Evolutionary conservation across 2,113 vertebrate species (phyloP), one percentile per base, ranked within the genome.

Genomic region (Zapornia atra): DNA sequence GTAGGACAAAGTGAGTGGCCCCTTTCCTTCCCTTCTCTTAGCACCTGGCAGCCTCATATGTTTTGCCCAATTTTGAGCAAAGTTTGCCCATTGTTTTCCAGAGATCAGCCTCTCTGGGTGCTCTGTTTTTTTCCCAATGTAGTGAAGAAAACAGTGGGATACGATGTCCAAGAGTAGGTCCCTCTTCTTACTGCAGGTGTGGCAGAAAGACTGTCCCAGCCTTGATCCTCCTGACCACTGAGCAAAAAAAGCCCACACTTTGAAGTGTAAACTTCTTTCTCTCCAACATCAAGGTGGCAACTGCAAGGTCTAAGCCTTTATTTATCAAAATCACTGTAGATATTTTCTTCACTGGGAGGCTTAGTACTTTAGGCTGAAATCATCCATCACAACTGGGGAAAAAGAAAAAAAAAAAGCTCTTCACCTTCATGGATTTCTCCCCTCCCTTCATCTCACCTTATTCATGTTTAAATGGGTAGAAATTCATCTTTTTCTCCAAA

Each of bases 401-500:
- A 86, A n/a, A 54, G 13, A 53, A 60, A 22, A 80, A 82, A 54
- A 78, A 92, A 87, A 54, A 20, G 26, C 31, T 69, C 88, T 95
- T 96, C 94, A 92, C 92, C 87, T 95, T 96, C 94, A 86, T 93
- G 94, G 85, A 92, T 96, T 86, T 70, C 9, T n/a, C 44, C 26
- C 22, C 65, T 68, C 65, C 79, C 71, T 88, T 92, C 69, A 38
- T 92, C 68, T 92, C 88, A 80, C 88, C 85, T 93, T 96, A 92
- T 87, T 97, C 63, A 42, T 81, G 94, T 94, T 95, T 89, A 93
- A 97, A 94, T 84, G 90, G 53, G 48, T 79, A 88, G 96, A 96
- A 97, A 97, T 97, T 95, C 33, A 94, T 97, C 94, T 97, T 96
- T 95, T 96, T 92, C 78, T 86, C 82, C 79, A n/a, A 96, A 96